phyloP scores from a whole-genome alignment of 2,888 invertebrate species.

The Amphiduros pacificus region DNA sequence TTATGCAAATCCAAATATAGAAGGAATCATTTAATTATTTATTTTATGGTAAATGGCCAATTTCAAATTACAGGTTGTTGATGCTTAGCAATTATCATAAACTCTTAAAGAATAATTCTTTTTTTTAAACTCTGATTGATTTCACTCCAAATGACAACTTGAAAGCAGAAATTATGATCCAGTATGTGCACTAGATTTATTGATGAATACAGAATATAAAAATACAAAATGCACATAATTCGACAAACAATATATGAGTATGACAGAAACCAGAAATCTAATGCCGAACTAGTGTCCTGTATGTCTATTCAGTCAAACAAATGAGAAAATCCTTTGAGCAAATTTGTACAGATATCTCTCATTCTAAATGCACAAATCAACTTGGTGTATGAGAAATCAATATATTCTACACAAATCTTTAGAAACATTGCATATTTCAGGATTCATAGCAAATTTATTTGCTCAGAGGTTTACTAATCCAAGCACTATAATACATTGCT shows the following conservation, averaged over 20 bases:
- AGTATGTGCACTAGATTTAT: conserved; percentile 22
- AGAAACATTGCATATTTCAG: conserved; percentile 13
- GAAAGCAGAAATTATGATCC: not conserved
- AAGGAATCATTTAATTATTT: too few species aligned
- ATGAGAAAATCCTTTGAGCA: conserved; percentile 15
- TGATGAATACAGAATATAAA: conserved; percentile 22
- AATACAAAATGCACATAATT: conserved; percentile 23
- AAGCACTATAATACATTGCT: conserved; percentile 4
- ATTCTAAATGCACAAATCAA: conserved; percentile 15
- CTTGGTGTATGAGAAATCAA: conserved; percentile 10
- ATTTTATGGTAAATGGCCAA: too few species aligned
- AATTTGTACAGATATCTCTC: conserved; percentile 4
- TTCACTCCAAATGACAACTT: too few species aligned
- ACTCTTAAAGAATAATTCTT: too few species aligned
- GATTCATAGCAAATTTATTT: conserved; percentile 10
- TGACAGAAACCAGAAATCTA: conserved; percentile 18
- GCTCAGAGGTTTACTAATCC: conserved; percentile 3
- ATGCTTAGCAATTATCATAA: too few species aligned
- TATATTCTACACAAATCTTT: conserved; percentile 7
- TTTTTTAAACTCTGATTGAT: too few species aligned
- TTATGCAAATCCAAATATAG: too few species aligned
- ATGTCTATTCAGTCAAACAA: conserved; percentile 18
- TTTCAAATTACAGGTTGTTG: too few species aligned
- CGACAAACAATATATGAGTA: conserved; percentile 21
- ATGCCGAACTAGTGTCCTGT: conserved; percentile 15